Percentiles rank a stretch among this genome's conserved stretches.
phyloP scores from a whole-genome alignment of 2,888 invertebrate species.

The Epinotia demarniana region DNA sequence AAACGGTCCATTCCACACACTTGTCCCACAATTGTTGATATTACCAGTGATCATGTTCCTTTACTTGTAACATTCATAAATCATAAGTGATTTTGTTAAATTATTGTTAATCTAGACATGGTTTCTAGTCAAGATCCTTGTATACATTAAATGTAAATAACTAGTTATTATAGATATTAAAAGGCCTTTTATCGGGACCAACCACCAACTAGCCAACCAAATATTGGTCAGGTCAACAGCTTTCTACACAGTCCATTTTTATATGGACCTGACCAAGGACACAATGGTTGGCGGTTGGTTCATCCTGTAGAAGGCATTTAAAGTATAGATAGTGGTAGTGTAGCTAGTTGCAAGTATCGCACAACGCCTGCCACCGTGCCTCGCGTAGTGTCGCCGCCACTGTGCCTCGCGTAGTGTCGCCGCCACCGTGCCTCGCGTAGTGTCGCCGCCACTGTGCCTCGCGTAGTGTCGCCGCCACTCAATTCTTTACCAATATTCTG shows the following conservation, averaged over 20 bases:
- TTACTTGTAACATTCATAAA: slow-evolving; percentile 59
- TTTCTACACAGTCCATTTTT: too few relatives aligned
- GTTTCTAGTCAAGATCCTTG: slow-evolving; percentile 82
- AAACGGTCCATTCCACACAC: slow-evolving; percentile 69
- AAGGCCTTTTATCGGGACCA: too few relatives aligned
- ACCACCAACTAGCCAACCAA: too few relatives aligned
- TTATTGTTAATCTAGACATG: slow-evolving; percentile 68
- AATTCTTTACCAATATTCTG: not conserved
- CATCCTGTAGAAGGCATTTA: too few relatives aligned
- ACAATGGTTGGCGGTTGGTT: too few relatives aligned
- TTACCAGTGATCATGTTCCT: slow-evolving; percentile 64
- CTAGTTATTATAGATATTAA: slow-evolving; percentile 66
- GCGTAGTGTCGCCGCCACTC: slow-evolving; percentile 20
- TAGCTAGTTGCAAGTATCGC: slow-evolving; percentile 73
- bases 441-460: slow-evolving; percentile 41
- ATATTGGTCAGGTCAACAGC: too few relatives aligned
- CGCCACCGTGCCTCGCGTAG: slow-evolving; percentile 13
- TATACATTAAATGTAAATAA: slow-evolving; percentile 77
- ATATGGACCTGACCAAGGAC: too few relatives aligned
- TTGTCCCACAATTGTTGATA: slow-evolving; percentile 52
- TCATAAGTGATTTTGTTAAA: slow-evolving; percentile 60
- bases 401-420: slow-evolving; percentile 26
- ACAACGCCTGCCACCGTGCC: slow-evolving; percentile 61
- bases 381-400: slow-evolving; percentile 22
- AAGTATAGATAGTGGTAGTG: slow-evolving; percentile 62